phyloP scores from a whole-genome alignment of 2,797 vertebrate species.

The Rhodeus uyekii region DNA sequence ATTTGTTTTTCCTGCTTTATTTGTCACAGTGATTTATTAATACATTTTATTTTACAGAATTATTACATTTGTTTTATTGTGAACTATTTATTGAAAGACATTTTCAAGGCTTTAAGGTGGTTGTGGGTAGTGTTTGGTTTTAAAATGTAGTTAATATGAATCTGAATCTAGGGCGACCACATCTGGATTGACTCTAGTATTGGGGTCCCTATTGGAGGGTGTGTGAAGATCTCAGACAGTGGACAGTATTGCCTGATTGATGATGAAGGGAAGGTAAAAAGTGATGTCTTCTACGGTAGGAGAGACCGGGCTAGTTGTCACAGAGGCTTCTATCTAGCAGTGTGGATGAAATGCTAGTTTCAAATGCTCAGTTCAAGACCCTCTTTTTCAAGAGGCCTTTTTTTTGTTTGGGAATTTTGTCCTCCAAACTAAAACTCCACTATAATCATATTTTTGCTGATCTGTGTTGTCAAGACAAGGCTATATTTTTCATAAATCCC shows the following conservation, averaged over 20 bases:
- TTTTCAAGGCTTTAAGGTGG: not conserved
- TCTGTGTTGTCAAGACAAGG: not conserved
- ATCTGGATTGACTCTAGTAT: constrained; percentile 84
- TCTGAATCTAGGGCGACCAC: constrained; percentile 83
- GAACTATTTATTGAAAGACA: not conserved
- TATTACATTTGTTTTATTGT: not conserved
- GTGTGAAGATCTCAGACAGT: constrained; percentile 78
- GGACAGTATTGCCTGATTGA: constrained; percentile 82
- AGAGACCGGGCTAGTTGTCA: not conserved
- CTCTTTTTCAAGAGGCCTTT: not conserved
- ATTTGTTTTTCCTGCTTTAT: not conserved
- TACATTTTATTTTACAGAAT: not conserved
- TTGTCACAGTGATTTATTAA: not conserved
- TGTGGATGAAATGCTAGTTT: not conserved
- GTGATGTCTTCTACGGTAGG: not conserved
- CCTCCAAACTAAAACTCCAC: not conserved
- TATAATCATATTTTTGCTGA: not conserved
- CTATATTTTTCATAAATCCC: not conserved
- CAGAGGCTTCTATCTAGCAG: not conserved
- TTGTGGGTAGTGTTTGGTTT: not conserved
- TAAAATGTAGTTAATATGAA: not conserved
- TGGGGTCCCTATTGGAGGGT: constrained; percentile 84
- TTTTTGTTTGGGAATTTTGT: not conserved
- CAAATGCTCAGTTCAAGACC: not conserved
- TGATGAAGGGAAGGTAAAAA: constrained; percentile 89